Conservation (phyloP, 2,888 invertebrate species). For the Caenorhabditis afra region DNA sequence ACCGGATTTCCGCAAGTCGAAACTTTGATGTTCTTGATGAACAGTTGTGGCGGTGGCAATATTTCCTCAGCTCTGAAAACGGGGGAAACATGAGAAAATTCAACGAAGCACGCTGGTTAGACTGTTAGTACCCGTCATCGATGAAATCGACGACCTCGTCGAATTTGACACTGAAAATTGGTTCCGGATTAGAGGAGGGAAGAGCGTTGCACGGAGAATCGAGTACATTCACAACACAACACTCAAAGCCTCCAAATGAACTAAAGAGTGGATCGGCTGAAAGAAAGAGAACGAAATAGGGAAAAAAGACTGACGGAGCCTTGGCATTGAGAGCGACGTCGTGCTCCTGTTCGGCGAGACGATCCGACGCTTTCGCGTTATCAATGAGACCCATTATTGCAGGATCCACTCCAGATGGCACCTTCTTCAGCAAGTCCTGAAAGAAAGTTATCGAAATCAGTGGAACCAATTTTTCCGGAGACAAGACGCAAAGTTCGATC, state of each 20-base stretch:
- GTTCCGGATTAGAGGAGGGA: slow-evolving; percentile 10
- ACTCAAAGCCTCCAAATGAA: slow-evolving; percentile 29
- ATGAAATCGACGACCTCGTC: slow-evolving; percentile 49
- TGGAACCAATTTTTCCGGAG: no score
- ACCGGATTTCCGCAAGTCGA: slow-evolving; percentile 48
- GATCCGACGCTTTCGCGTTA: slow-evolving; percentile 14
- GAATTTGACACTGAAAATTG: slow-evolving; percentile 52
- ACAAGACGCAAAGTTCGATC: no score
- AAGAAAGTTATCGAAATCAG: no score
- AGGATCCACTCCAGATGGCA: slow-evolving; percentile 7
- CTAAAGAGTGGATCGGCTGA: background rate
- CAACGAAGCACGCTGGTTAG: slow-evolving; percentile 19
- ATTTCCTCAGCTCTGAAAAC: slow-evolving; percentile 43
- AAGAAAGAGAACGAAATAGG: background rate
- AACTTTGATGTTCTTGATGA: slow-evolving; percentile 1
- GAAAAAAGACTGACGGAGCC: slow-evolving; percentile 23
- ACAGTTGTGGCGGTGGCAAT: no score
- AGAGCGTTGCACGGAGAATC: background rate
- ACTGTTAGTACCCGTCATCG: slow-evolving; percentile 48
- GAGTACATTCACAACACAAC: slow-evolving; percentile 13
- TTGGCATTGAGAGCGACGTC: slow-evolving; percentile 2
- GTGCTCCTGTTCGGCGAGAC: slow-evolving; percentile 19
- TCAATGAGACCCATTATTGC: slow-evolving; percentile 48
- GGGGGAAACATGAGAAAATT: slow-evolving; percentile 5
- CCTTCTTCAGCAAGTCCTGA: slow-evolving; percentile 25